A percentile compares a stretch with the other conserved stretches of the same genome.
Conservation (phyloP, 2,113 vertebrate species). For the Empidonax traillii region DNA sequence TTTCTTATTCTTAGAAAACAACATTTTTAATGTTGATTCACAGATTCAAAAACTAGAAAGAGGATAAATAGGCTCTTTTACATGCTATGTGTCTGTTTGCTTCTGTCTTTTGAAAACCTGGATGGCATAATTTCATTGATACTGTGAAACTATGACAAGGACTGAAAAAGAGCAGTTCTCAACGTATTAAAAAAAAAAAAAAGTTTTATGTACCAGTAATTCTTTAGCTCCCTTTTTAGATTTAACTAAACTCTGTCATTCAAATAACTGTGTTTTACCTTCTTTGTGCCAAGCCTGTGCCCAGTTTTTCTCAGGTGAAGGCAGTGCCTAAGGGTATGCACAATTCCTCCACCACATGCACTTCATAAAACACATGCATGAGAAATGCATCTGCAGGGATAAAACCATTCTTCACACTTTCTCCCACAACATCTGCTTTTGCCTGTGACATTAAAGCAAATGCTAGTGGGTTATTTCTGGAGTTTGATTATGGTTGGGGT, state of each 20-base stretch:
- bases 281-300: fast-evolving
- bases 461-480: fast-evolving
- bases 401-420: not conserved
- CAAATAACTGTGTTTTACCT: fast-evolving
- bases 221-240: not conserved
- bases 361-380: fast-evolving
- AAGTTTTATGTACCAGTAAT: fast-evolving
- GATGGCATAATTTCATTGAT: fast-evolving
- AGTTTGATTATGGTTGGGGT: too few relatives aligned
- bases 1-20: not conserved
- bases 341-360: fast-evolving
- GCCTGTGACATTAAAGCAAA: fast-evolving
- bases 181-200: fast-evolving
- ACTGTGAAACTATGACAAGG: not conserved
- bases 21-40: not conserved
- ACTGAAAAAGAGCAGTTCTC: not conserved
- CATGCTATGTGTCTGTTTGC: not conserved
- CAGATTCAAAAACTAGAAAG: not conserved
- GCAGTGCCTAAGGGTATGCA: fast-evolving
- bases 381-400: not conserved
- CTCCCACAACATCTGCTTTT: not conserved
- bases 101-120: not conserved
- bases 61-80: not conserved
- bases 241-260: not conserved
- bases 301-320: not conserved